Base-by-base conservation (phyloP, 2,797 vertebrate genomes). In the Sus cebifrons region DNA sequence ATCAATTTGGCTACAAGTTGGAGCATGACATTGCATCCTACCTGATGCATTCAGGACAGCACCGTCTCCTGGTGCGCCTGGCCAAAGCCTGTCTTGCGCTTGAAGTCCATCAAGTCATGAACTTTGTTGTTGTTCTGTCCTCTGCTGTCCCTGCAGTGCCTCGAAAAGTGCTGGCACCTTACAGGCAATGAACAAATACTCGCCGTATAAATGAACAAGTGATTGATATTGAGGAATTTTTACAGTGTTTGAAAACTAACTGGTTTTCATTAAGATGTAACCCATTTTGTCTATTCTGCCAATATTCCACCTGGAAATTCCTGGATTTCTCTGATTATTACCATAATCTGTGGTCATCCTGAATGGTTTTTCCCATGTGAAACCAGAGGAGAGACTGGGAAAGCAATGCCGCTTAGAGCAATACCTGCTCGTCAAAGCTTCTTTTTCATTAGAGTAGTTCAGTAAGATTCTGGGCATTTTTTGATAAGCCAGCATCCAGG, bases 361-460 rank as follows among this genome's bases (percentile, higher is more conserved):
- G 70, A 82, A 96, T 90, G 64, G 90, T 75, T 98, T 96, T 98
- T 96, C 68, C 82, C 86, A 93, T 71, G 73, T 95, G 89, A 97
- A 97, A 56, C 88, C 96, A 96, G 52, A 91, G 86, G 95, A 96
- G 84, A 96, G 74, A 79, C 92, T 86, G 67, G 95, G 95, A 94
- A 89, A 85, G 89, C 95, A 88, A 89, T 21, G 79, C 71, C 91
- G 86, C 97, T 98, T 94, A 62, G 89, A 97, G 97, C 90, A 86
- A 60, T 87, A 86, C 88, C 96, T 97, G 95, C 95, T 98, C 94
- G 93, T 97, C 94, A 87, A 96, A 96, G 96, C 92, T 96, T 97
- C 96, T 97, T 97, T 98, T 98, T 97, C 98, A 97, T 98, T 98
- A 98, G 86, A 98, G 95, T 40, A 97, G 97, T 97, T 98, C 98